These are phyloP conservation scores for Clarias laeviceps DNA, from an alignment of 2,797 vertebrate genomes.

Conservation along the genomic window DNA sequence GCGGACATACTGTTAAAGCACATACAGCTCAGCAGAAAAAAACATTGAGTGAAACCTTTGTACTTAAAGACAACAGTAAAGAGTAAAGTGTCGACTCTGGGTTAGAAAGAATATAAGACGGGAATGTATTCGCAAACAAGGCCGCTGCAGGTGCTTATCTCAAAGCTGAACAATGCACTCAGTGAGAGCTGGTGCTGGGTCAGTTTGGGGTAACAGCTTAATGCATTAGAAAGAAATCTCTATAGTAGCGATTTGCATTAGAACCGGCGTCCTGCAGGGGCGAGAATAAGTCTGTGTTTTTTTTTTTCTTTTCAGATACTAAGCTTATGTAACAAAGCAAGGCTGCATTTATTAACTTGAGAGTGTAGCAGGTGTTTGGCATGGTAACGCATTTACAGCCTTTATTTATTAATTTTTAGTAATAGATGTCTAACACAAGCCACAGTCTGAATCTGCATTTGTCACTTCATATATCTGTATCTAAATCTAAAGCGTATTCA, in stretches of 20 bases:
- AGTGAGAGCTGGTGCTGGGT: neutral
- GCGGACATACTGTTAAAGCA: neutral
- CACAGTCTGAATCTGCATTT: neutral
- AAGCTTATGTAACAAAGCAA: neutral
- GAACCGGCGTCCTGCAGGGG: neutral
- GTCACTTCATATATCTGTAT: neutral
- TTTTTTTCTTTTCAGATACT: neutral
- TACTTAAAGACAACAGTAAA: neutral
- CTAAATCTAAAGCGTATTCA: neutral
- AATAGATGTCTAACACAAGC: neutral
- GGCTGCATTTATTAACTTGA: neutral
- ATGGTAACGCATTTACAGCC: neutral
- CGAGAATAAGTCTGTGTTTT: neutral
- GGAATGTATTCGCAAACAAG: neutral
- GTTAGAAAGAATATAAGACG: neutral
- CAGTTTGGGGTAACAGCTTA: neutral
- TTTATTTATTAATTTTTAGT: neutral
- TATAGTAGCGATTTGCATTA: neutral
- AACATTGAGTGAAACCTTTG: neutral
- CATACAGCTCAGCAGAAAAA: neutral
- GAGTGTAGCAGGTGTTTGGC: neutral
- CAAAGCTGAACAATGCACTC: neutral
- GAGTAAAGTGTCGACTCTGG: neutral
- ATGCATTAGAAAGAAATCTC: neutral
- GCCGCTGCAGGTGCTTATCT: neutral